phyloP scores from a whole-genome alignment of 2,888 invertebrate species.

The Acanthacorydalis orientalis region DNA sequence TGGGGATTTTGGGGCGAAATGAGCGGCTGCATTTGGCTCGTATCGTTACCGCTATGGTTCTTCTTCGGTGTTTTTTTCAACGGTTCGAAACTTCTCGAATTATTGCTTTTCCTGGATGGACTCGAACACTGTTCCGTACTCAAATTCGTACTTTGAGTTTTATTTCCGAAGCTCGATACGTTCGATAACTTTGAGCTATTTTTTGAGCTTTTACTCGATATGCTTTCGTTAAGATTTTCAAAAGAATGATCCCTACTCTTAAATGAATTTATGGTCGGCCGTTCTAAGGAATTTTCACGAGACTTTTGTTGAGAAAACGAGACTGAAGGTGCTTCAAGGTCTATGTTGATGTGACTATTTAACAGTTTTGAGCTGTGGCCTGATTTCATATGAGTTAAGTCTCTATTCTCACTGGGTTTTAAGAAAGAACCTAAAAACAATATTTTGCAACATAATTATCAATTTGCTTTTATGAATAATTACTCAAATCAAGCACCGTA shows the following conservation, averaged over 20 bases:
- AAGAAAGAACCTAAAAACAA: conserved; percentile 19
- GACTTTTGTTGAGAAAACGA: conserved; percentile 10
- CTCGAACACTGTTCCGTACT: conserved; percentile 18
- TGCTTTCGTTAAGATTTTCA: conserved; percentile 21
- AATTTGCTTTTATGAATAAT: not conserved
- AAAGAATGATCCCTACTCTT: conserved; percentile 16
- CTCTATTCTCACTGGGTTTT: conserved; percentile 15
- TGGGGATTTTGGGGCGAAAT: not conserved
- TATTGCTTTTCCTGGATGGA: conserved; percentile 1
- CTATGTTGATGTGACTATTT: conserved; percentile 14
- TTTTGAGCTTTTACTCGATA: conserved; percentile 17
- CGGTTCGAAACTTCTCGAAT: not conserved
- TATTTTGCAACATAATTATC: not conserved
- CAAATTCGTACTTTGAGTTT: conserved; percentile 26
- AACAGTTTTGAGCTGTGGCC: conserved; percentile 19
- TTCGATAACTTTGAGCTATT: conserved; percentile 6
- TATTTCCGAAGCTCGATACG: conserved; percentile 21
- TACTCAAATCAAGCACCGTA: not conserved
- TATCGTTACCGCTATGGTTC: not conserved
- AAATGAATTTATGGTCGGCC: conserved; percentile 14
- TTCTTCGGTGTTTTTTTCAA: not conserved
- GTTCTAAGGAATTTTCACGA: conserved; percentile 7
- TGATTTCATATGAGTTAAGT: conserved; percentile 13
- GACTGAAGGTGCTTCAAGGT: conserved; percentile 7
- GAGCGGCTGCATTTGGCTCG: not conserved